Percentiles rank a stretch among this genome's conserved stretches.
Evolutionary conservation across 2,113 vertebrate genomes (phyloP).

Genomic region (Coreoperca whiteheadi): DNA sequence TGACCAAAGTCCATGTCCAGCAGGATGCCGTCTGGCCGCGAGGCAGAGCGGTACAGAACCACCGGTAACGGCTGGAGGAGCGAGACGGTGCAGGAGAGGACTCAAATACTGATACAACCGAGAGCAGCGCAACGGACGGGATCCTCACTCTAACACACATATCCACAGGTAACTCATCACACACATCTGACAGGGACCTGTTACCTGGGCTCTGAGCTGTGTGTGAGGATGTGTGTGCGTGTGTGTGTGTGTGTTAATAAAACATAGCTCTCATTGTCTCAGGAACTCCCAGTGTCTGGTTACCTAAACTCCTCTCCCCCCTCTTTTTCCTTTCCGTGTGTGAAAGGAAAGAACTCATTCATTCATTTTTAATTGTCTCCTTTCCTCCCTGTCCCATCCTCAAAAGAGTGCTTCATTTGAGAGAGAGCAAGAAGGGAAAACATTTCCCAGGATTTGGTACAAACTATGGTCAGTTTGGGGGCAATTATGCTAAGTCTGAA

Average conservation of each 20-base stretch:
- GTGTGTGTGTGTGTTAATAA: slow-evolving; percentile 78
- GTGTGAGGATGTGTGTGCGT: slow-evolving; percentile 43
- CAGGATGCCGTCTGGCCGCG: slow-evolving; percentile 68
- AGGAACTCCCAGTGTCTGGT: slow-evolving; percentile 73
- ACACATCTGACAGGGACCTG: slow-evolving; percentile 64
- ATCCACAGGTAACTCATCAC: slow-evolving; percentile 41
- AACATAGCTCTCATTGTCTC: slow-evolving; percentile 74
- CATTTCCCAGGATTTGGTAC: slow-evolving; percentile 1
- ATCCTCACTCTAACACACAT: slow-evolving; percentile 43
- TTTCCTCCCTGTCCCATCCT: slow-evolving; percentile 48
- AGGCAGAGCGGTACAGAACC: slow-evolving; percentile 74
- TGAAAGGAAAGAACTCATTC: slow-evolving; percentile 83
- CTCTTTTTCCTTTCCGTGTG: slow-evolving; percentile 68
- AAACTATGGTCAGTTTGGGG: neutral
- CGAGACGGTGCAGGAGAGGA: slow-evolving; percentile 63
- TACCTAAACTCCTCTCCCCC: slow-evolving; percentile 67
- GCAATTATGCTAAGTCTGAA: neutral
- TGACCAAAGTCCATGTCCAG: slow-evolving; percentile 61
- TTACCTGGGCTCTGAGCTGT: slow-evolving; percentile 38
- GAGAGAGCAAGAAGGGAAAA: slow-evolving; percentile 19
- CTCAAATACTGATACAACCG: slow-evolving; percentile 49
- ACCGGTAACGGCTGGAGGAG: slow-evolving; percentile 72
- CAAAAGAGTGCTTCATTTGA: slow-evolving; percentile 38
- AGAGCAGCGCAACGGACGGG: slow-evolving; percentile 25
- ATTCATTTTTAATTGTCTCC: slow-evolving; percentile 84